Evolutionary conservation across 64 coral and sea anemone species (phyloP).

Genomic region (Montipora sp.): DNA sequence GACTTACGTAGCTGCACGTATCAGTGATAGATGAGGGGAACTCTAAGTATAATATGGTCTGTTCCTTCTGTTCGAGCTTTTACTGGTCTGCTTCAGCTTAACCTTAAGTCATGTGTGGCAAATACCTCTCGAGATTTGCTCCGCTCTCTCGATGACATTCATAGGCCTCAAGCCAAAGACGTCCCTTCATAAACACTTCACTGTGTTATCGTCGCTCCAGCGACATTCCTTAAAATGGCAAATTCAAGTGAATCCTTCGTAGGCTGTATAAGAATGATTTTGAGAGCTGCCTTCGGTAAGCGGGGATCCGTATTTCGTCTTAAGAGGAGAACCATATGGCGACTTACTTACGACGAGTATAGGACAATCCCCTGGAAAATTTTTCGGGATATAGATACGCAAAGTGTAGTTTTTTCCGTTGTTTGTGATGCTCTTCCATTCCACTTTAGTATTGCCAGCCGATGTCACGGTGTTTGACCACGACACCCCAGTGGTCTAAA

Average conservation of each 20-base stretch:
- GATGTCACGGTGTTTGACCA: constrained; percentile 19
- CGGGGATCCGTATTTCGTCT: constrained; percentile 2
- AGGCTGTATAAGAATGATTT: constrained; percentile 2
- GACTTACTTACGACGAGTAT: constrained; percentile 64
- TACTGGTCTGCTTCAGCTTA: background rate
- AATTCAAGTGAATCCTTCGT: constrained; percentile 32
- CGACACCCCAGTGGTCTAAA: background rate
- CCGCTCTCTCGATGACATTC: constrained; percentile 35
- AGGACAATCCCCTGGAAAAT: constrained; percentile 76
- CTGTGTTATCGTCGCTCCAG: constrained; percentile 45
- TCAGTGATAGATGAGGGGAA: too few relatives aligned
- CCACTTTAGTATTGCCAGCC: constrained; percentile 1
- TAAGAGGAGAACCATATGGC: constrained; percentile 41
- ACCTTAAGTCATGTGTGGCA: constrained; percentile 31
- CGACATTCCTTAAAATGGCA: background rate
- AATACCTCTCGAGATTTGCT: constrained; percentile 57
- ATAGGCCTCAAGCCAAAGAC: constrained; percentile 58
- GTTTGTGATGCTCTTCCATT: constrained; percentile 18
- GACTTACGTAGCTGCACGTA: too few relatives aligned
- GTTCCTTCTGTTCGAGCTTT: too few relatives aligned
- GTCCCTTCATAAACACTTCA: constrained; percentile 59
- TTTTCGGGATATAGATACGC: constrained; percentile 41
- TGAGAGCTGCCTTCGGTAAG: background rate
- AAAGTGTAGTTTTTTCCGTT: constrained; percentile 72
- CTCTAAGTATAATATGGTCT: too few relatives aligned